Percentiles rank a stretch among this genome's conserved stretches.
phyloP scores from a whole-genome alignment of 1,140 invertebrate species.

The Drosophila trapezifrons region DNA sequence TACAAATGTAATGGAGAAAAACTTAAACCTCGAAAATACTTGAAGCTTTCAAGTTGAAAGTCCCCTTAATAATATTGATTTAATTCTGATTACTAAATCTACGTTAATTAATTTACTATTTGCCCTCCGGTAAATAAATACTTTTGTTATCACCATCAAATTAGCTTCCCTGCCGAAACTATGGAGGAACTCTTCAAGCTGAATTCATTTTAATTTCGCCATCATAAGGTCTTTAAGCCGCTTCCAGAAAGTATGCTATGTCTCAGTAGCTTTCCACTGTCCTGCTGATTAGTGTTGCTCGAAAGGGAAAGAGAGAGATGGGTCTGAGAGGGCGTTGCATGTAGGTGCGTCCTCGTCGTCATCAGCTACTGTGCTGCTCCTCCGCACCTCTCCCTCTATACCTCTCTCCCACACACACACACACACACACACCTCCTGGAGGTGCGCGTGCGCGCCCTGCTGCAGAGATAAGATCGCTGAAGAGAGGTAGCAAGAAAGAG shows the following conservation, averaged over 20 bases:
- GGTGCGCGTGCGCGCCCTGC: conserved; percentile 75
- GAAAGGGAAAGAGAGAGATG: neutral
- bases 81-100: no score
- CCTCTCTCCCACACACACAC: neutral
- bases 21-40: no score
- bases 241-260: conserved; percentile 31
- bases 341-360: conserved; percentile 44
- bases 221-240: no score
- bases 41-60: no score
- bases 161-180: neutral
- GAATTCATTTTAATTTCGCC: neutral
- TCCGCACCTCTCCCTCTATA: neutral
- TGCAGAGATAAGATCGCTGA: conserved; percentile 66
- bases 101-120: neutral
- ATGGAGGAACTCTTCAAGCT: neutral
- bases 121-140: no score
- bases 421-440: conserved; percentile 34
- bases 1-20: no score
- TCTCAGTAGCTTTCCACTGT: neutral
- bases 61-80: no score
- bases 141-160: neutral
- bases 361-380: conserved; percentile 49
- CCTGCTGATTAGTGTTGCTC: conserved; percentile 45
- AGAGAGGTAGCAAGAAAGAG: neutral
- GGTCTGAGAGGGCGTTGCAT: conserved; percentile 45